Base-by-base conservation (phyloP, 2,888 invertebrate species). In the Ormyrus rosae region DNA sequence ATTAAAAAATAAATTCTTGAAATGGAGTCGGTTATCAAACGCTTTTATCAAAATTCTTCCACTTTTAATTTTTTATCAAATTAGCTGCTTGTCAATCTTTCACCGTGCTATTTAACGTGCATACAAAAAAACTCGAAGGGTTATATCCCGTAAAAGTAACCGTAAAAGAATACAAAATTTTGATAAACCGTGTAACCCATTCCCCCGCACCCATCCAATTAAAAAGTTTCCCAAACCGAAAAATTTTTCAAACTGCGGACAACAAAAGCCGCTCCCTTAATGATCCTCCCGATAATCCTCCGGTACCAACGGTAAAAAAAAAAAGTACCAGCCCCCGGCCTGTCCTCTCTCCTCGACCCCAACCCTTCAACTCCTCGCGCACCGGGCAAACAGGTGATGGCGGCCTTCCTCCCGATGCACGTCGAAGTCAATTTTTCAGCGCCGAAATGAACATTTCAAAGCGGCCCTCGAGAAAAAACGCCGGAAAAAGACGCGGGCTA, bases 401-500 rank as follows among this genome's bases (percentile, higher is more conserved):
- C 34, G 45, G 19, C 10, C 19, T 48, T 6, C 45, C 55, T 8
- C n/a, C 11, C 6, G 64, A 67, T 34, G 34, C 50, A 61, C 5
- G 11, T 9, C 60, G 61, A 63, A 81, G 67, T 74, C 65, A 78
- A 74, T 78, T 74, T 81, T 76, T 75, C 72, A 78, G 70, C 61
- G 50, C 19, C 34, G 48, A 60, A 68, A 69, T 73, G 63, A 79
- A 58, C 72, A 63, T 68, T 68, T 78, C 61, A 67, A 67, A 67
- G 46, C 46, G 11, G 9, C 51, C 6, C 11, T 6, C 7, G 64
- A 50, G 7, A 69, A 68, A 72, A 73, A 74, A 69, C 55, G 73
- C 19, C 71, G 77, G 71, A 69, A 79, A 78, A 73, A 63, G 58
- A 65, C 34, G 3, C 34, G 34, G 64, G 8, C 67, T 60, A 56